Base-by-base conservation (phyloP, 2,888 invertebrate genomes). In the Periphyllus acericola region DNA sequence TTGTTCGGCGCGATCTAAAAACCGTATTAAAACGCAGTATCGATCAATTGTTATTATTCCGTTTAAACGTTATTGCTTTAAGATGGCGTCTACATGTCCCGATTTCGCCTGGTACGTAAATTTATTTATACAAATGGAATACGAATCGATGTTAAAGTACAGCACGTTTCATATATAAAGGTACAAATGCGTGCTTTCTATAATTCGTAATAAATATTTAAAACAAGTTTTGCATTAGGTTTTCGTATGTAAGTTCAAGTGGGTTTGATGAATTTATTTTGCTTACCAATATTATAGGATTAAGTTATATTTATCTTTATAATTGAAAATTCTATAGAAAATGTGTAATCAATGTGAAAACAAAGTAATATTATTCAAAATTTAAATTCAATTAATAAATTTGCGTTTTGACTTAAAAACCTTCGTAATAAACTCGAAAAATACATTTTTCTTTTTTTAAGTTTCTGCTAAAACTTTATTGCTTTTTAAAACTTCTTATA, bases 401-500 rank as follows among this genome's bases (percentile, higher is more conserved):
- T 55, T 5, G 55, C 11, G 21, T 76, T 52, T 52, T 11, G 17
- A 29, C 14, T 76, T 52, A 32, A 78, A 32, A 52, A 78, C 21
- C n/a, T 78, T 52, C 32, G 21, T 21, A 21, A 52, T n/a, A 78
- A 52, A 78, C 29, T 78, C 32, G 52, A 55, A 55, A 55, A 21
- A 52, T 52, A 32, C 17, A 52, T 52, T 32, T 32, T 32, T 9
- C 9, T 78, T 78, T 5, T 52, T 32, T 52, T 78, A 52, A 11
- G 1, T 78, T 21, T 52, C 55, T 21, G 3, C 21, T 21, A 78
- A 52, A 52, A 78, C 76, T 78, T 52, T 32, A 78, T 78, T 32
- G 19, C 52, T 78, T 32, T 19, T 78, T 32, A 32, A 21, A 78
- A 52, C 76, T 78, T 78, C 19, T 55, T n/a, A 52, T 52, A 78